These are phyloP conservation scores for Pelobates cultripes DNA, from an alignment of 2,797 vertebrate species.

Conservation along the genomic window DNA sequence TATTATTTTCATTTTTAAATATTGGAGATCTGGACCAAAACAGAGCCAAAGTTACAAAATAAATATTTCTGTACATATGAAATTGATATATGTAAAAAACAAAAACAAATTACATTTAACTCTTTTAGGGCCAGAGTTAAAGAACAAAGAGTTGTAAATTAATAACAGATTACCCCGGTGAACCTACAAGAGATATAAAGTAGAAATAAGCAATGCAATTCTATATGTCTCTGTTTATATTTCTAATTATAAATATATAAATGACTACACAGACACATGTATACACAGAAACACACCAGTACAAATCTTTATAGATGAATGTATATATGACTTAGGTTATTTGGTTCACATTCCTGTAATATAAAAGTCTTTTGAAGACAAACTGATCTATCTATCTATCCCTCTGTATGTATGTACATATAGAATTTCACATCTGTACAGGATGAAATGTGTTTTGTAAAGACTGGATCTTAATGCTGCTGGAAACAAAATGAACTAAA, in stretches of 20 bases:
- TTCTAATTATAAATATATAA: background rate
- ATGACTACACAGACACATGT: too few relatives aligned
- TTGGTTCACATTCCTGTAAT: constrained; percentile 75
- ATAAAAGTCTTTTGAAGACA: constrained; percentile 68
- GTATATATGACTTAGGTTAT: constrained; percentile 76
- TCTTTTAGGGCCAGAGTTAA: background rate
- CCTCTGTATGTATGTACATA: constrained; percentile 74
- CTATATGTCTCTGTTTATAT: constrained; percentile 71
- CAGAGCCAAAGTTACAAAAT: background rate
- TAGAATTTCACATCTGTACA: constrained; percentile 74
- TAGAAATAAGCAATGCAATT: constrained; percentile 73
- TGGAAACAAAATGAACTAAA: constrained; percentile 64
- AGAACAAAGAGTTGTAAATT: background rate
- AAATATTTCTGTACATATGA: constrained; percentile 57
- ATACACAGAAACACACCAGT: background rate
- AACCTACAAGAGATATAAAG: constrained; percentile 54
- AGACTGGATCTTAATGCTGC: constrained; percentile 70
- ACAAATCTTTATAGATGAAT: constrained; percentile 71
- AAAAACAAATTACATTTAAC: background rate
- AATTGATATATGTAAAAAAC: too few relatives aligned
- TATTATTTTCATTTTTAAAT: constrained; percentile 7
- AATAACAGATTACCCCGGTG: background rate
- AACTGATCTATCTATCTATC: constrained; percentile 63
- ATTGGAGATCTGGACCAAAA: background rate
- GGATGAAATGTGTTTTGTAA: constrained; percentile 74